Conservation (phyloP, 2,113 vertebrate species). For the Upupa epops region DNA sequence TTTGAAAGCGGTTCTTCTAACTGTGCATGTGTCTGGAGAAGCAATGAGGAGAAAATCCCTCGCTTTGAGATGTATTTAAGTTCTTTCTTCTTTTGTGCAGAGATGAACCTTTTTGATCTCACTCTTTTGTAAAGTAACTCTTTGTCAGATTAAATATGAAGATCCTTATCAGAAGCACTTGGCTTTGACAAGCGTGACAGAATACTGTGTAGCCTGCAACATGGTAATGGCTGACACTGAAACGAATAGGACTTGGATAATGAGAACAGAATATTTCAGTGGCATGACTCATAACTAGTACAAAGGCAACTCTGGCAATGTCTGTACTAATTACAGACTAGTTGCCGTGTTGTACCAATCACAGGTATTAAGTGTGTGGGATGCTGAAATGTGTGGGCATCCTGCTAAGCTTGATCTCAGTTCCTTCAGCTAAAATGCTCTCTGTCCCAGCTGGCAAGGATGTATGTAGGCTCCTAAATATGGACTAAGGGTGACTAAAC, state of each 20-base stretch:
- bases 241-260: constrained; percentile 35
- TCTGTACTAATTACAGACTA: constrained; percentile 49
- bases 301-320: constrained; percentile 26
- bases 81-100: neutral
- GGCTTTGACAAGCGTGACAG: constrained; percentile 28
- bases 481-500: neutral
- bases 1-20: neutral
- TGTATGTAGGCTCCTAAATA: constrained; percentile 2
- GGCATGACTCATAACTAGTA: constrained; percentile 42
- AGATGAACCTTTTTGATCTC: constrained; percentile 20
- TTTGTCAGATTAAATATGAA: constrained; percentile 28
- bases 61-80: neutral
- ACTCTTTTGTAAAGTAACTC: constrained; percentile 33
- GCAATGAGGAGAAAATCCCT: constrained; percentile 6
- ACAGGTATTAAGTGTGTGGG: constrained; percentile 27
- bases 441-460: constrained; percentile 30
- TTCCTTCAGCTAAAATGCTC: neutral
- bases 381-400: constrained; percentile 18
- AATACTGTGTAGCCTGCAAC: neutral
- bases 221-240: neutral
- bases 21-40: neutral
- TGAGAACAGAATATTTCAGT: constrained; percentile 46
- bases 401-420: neutral
- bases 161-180: constrained; percentile 37
- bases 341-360: neutral